Percentiles rank a stretch among this genome's conserved stretches.
Conservation (phyloP, 2,113 vertebrate species). For the Toxotes jaculatrix region DNA sequence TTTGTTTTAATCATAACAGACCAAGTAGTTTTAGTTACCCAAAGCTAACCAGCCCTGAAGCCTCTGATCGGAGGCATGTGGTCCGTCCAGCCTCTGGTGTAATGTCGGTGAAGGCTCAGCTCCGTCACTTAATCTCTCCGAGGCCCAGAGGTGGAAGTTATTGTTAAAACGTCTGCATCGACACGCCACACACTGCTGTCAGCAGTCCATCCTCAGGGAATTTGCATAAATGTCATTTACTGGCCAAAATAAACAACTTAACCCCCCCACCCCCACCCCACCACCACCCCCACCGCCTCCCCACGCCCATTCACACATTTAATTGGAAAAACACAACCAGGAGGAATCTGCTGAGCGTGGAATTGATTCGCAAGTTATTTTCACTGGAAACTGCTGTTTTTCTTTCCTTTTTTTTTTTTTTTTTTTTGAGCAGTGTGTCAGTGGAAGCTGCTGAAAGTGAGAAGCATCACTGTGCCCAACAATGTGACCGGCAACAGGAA, state of each 20-base stretch:
- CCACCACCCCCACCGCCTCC: neutral
- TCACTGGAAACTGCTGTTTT: constrained; percentile 54
- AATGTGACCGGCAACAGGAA: constrained; percentile 1
- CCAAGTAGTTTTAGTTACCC: too few species aligned
- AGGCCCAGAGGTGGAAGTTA: constrained; percentile 4
- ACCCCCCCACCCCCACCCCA: neutral
- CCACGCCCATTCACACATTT: constrained; percentile 52
- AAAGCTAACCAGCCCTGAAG: neutral
- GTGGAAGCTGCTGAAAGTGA: constrained; percentile 6
- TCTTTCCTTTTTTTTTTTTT: neutral
- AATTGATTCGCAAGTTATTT: constrained; percentile 73
- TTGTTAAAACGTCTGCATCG: constrained; percentile 27
- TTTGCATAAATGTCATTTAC: constrained; percentile 81
- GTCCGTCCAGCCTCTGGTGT: neutral
- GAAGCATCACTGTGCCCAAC: neutral
- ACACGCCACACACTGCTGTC: constrained; percentile 37
- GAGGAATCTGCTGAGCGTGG: constrained; percentile 71
- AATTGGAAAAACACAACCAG: constrained; percentile 66
- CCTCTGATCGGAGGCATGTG: neutral
- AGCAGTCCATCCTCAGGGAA: constrained; percentile 49
- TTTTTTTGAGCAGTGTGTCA: neutral
- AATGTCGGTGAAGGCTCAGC: neutral
- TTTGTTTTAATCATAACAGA: neutral
- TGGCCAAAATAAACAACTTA: constrained; percentile 65
- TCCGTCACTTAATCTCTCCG: constrained; percentile 1